Base-by-base conservation (phyloP, 2,113 vertebrate species). In the Paedocypris sp. region DNA sequence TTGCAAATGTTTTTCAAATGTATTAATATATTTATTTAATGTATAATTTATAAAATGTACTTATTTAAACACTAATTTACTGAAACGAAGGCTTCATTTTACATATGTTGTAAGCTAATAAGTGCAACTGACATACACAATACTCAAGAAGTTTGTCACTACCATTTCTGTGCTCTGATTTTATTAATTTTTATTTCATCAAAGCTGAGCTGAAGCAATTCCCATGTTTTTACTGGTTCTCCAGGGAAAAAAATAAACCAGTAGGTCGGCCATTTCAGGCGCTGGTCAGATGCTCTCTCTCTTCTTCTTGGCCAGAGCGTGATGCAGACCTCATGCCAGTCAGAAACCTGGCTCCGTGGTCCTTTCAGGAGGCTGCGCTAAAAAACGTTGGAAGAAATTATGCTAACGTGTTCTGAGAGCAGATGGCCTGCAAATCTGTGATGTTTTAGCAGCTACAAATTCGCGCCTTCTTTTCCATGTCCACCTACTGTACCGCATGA, bases 401-500 rank as follows among this genome's bases (percentile, higher is more conserved):
- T 16, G 15, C 29, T 41, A 29, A 29, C 36, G 41, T 25, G 41
- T 41, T 56, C 10, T 26, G 6, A 11, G 15, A 29, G 23, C 23
- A 41, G 52, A 56, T 56, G 52, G 52, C n/a, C 12, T 10, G 19
- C 7, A 20, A 38, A 16, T 16, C 11, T 2, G 45, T 11, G 53
- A 11, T 6, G 39, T 33, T 31, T 41, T 64, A 60, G 32, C 25
- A 22, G 8, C 28, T 51, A 26, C 8, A 19, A 18, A 56, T n/a
- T 25, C 15, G 8, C 50, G 42, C 60, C 58, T 6, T 20, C 35
- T 66, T 52, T 49, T 42, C 65, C 47, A 35, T 31, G 25, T 33
- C 39, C 46, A 56, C 39, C 49, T 49, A 41, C 46, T 35, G n/a
- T n/a, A n/a, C n/a, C n/a, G 52, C 42, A 29, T 33, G 32, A 58